Evolutionary conservation across 2,888 invertebrate genomes (phyloP), one percentile per base, ranked within the genome.

Genomic region (Cheiracanthium punctorium): DNA sequence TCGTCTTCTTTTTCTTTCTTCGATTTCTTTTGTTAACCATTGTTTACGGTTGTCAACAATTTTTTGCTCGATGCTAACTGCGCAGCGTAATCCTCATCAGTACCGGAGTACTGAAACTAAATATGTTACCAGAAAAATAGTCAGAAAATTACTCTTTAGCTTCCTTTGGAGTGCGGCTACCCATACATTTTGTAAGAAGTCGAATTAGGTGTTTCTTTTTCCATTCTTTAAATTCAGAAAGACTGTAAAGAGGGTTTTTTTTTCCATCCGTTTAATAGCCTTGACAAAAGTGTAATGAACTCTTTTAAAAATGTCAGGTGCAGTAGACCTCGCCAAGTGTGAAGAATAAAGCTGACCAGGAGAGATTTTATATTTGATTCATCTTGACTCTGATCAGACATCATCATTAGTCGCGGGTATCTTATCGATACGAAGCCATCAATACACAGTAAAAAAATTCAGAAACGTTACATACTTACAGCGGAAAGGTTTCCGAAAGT

Each of bases 161-260:
- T 93, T 99, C 99, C 92, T 96, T 96, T 0, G 98, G 95, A 80
- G 98, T 97, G 91, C 98, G 99, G 92, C 99, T 99, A 94, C 99
- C 99, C 97, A 99, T 96, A 96, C 98, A 99, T 96, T 99, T 95
- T 95, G 93, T 95, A 99, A 0, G 96, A 96, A 91, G 96, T 95
- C 94, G 96, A 95, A 92, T 99, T 97, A 0, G 95, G 94, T 0
- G 97, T 98, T 89, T 95, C 95, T 93, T 93, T 91, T 98, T 98
- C 99, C 99, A 99, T 91, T 98, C 97, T 90, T 98, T 97, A 92
- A 99, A 98, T 92, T 99, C 99, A 0, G 99, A 99, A 90, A 99
- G 92, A 0, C 98, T 98, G 93, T 96, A 99, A 91, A 99, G 99
- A n/a, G 0, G 97, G 94, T 17, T 95, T 91, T 89, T 95, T 95